Evolutionary conservation across 2,113 vertebrate species (phyloP).

Genomic region (Fulica atra): DNA sequence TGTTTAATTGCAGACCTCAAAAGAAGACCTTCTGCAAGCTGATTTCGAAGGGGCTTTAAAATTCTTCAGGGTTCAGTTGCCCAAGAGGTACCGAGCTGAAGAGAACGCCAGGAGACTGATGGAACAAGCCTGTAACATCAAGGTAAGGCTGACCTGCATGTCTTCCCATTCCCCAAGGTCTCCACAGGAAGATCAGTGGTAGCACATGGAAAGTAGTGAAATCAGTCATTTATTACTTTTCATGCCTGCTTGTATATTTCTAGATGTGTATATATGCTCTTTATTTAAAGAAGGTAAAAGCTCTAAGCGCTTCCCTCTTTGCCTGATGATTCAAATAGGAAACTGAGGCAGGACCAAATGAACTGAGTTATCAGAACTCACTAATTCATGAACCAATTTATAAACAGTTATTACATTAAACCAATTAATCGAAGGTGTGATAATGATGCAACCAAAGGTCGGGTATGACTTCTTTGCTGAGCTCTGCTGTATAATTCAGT

Average conservation of each 20-base stretch:
- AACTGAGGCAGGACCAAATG: background rate
- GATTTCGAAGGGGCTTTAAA: constrained; percentile 99
- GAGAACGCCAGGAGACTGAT: constrained; percentile 95
- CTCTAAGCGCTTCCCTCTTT: background rate
- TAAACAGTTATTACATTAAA: background rate
- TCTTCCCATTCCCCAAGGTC: background rate
- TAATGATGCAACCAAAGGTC: background rate
- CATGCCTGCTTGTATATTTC: background rate
- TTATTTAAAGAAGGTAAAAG: background rate
- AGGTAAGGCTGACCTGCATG: constrained; percentile 76
- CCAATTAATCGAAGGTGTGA: background rate
- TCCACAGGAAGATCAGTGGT: background rate
- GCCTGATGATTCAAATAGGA: background rate
- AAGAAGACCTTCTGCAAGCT: constrained; percentile 96
- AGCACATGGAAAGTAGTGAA: background rate
- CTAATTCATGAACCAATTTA: background rate
- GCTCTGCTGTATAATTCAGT: background rate
- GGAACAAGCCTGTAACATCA: constrained; percentile 98
- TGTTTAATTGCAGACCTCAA: constrained; percentile 88
- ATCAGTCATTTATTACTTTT: background rate
- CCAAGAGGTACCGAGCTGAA: constrained; percentile 96
- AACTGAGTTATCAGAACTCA: background rate
- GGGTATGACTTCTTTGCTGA: background rate
- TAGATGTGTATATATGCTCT: too few species aligned
- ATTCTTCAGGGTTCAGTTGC: constrained; percentile 97